Evolutionary conservation across 2,888 invertebrate species (phyloP).

Genomic region (Microctonus hyperodae): DNA sequence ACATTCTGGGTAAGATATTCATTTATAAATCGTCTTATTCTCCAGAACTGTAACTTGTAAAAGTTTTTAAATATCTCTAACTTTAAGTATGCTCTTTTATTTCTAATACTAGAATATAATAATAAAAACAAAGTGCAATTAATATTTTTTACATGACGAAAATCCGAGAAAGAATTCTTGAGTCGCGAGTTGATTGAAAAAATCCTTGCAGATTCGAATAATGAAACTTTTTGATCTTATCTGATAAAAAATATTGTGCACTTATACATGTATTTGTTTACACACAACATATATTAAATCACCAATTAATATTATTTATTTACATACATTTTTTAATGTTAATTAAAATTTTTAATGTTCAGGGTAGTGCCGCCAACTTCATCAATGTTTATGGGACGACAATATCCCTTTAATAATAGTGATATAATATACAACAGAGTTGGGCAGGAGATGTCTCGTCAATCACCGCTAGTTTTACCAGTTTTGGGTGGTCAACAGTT

Average conservation of each 20-base stretch:
- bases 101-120: neutral
- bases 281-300: neutral
- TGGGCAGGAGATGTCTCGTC: conserved; percentile 53
- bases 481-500: conserved; percentile 45
- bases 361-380: conserved; percentile 51
- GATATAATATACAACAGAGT: conserved; percentile 52
- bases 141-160: conserved; percentile 48
- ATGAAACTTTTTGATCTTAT: conserved; percentile 59
- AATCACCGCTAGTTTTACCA: conserved; percentile 54
- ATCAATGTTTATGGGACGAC: conserved; percentile 51
- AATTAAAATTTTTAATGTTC: conserved; percentile 32
- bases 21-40: neutral
- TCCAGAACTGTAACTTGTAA: conserved; percentile 9
- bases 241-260: conserved; percentile 44
- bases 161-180: conserved; percentile 55
- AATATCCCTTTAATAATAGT: conserved; percentile 47
- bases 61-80: neutral
- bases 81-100: neutral
- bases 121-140: conserved; percentile 9
- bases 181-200: conserved; percentile 54
- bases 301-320: neutral
- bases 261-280: neutral
- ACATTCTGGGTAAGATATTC: conserved; percentile 47
- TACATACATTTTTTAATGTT: conserved; percentile 2
- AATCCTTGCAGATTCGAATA: conserved; percentile 53